Evolutionary conservation across 2,113 vertebrate species (phyloP).

Genomic region (Ia io): DNA sequence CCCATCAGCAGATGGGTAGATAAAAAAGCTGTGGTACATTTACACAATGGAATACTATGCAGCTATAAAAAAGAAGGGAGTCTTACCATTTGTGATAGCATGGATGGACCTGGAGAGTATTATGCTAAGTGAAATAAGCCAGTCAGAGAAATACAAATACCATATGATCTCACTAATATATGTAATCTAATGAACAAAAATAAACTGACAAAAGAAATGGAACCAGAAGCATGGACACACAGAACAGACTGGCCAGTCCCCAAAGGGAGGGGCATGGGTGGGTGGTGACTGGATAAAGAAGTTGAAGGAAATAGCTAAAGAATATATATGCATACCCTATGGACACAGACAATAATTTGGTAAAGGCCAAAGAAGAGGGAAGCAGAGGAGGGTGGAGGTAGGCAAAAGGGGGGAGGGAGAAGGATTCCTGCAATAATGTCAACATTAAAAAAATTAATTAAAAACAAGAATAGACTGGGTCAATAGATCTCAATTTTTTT

Average conservation of each 20-base stretch:
- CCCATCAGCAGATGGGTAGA: neutral
- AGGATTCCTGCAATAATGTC: no score
- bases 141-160: neutral
- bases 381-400: no score
- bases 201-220: neutral
- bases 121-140: neutral
- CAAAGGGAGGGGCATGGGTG: neutral
- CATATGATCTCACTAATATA: neutral
- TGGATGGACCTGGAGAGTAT: neutral
- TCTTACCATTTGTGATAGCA: neutral
- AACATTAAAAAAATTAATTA: no score
- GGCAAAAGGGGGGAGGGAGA: no score
- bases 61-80: neutral
- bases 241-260: neutral
- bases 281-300: neutral
- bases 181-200: neutral
- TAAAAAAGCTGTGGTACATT: neutral
- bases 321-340: neutral
- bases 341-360: neutral
- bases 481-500: conserved; percentile 27
- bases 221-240: neutral
- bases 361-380: neutral
- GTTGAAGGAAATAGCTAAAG: neutral
- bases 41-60: neutral
- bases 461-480: neutral